phyloP scores from a whole-genome alignment of 2,113 vertebrate species.

The Prietella phreatophila region DNA sequence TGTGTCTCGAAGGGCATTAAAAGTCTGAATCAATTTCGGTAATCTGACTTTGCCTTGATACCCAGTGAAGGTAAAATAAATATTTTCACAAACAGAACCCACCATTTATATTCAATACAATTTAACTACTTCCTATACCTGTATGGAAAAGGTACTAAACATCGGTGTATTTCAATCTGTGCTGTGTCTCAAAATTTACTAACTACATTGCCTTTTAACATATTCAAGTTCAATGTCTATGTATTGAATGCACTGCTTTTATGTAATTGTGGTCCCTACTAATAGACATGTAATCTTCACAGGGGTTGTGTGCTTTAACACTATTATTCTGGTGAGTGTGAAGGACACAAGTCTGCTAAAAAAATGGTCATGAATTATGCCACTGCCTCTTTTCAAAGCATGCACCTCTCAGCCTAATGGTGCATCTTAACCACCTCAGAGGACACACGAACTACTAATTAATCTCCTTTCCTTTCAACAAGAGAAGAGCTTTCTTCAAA shows the following conservation, averaged over 20 bases:
- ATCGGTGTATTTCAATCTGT: not conserved
- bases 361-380: not conserved
- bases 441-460: not conserved
- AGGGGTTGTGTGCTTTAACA: not conserved
- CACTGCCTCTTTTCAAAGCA: slow-evolving; percentile 8
- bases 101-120: not conserved
- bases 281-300: not conserved
- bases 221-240: not conserved
- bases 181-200: not conserved
- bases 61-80: slow-evolving; percentile 52
- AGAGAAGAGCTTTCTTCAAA: slow-evolving; percentile 43
- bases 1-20: slow-evolving; percentile 57
- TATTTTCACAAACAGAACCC: not conserved
- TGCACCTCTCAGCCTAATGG: slow-evolving; percentile 6
- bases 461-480: slow-evolving; percentile 38
- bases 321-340: not conserved
- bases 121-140: not conserved
- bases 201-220: not conserved
- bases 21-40: slow-evolving; percentile 63
- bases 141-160: not conserved
- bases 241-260: not conserved
- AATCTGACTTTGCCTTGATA: slow-evolving; percentile 56
- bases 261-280: not conserved
- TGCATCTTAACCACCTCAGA: not conserved
- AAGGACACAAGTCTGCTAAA: slow-evolving; percentile 5